Conservation (phyloP, 64 coral and sea anemone genomes). For the Actinia tenebrosa region DNA sequence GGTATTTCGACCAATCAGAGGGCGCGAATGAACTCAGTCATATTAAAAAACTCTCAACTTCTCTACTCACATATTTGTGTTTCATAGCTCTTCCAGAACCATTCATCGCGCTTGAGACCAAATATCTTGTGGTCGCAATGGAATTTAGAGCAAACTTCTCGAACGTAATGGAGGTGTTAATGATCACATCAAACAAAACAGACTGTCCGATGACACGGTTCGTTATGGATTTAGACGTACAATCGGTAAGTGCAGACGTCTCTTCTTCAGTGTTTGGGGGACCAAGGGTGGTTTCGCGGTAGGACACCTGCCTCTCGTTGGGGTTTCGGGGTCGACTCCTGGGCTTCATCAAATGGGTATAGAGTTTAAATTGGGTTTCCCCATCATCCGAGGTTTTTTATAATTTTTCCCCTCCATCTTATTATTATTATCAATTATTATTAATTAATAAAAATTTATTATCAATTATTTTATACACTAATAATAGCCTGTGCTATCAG, state of each 20-base stretch:
- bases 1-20: too few relatives aligned
- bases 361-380: too few relatives aligned
- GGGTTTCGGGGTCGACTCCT: too few relatives aligned
- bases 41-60: too few relatives aligned
- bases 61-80: neutral
- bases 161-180: constrained; percentile 62
- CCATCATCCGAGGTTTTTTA: too few relatives aligned
- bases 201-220: constrained; percentile 34
- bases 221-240: constrained; percentile 55
- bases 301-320: too few relatives aligned
- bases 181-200: constrained; percentile 35
- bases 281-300: too few relatives aligned
- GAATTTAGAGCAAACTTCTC: constrained; percentile 48
- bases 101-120: constrained; percentile 35
- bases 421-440: neutral
- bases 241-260: constrained; percentile 35
- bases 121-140: constrained; percentile 38
- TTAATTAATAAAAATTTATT: too few relatives aligned
- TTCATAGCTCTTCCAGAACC: constrained; percentile 47
- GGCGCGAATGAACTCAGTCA: too few relatives aligned
- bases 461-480: neutral
- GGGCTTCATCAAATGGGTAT: too few relatives aligned
- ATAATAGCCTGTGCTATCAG: constrained; percentile 44
- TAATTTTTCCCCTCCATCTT: too few relatives aligned
- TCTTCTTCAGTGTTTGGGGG: neutral